phyloP scores from a whole-genome alignment of 2,113 vertebrate species.

The Spermophilus dauricus region DNA sequence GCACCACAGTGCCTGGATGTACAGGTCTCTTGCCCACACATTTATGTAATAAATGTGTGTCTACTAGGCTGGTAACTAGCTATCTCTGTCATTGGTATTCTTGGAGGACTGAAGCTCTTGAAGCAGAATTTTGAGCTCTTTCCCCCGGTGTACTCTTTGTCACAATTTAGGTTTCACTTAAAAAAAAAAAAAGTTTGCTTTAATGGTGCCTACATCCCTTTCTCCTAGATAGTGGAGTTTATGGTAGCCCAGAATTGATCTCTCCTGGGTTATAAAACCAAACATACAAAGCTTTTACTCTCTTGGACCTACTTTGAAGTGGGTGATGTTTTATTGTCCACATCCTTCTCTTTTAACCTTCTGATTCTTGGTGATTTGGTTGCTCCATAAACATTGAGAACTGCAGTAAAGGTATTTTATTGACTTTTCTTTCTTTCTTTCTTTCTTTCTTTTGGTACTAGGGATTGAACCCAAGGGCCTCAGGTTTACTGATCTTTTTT shows the following conservation, averaged over 20 bases:
- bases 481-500: not conserved
- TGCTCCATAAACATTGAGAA: constrained; percentile 15
- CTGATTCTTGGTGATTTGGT: not conserved
- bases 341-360: constrained; percentile 42
- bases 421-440: not conserved
- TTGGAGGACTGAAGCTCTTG: not conserved
- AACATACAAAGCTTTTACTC: not conserved
- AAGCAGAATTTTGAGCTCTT: not conserved
- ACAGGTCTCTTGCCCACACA: not conserved
- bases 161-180: not conserved
- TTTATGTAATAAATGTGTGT: not conserved
- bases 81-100: not conserved
- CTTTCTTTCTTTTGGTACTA: not conserved
- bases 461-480: too few species aligned
- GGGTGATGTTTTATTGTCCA: constrained; percentile 2
- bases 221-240: constrained; percentile 25
- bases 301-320: constrained; percentile 17
- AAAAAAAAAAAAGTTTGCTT: not conserved
- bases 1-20: too few species aligned
- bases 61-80: not conserved
- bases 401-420: not conserved
- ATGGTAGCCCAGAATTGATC: not conserved
- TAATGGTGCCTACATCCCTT: not conserved
- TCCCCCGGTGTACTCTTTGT: not conserved
- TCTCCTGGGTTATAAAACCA: constrained; percentile 22